Evolutionary conservation across 2,797 vertebrate genomes (phyloP).

Genomic region (Characodon lateralis): DNA sequence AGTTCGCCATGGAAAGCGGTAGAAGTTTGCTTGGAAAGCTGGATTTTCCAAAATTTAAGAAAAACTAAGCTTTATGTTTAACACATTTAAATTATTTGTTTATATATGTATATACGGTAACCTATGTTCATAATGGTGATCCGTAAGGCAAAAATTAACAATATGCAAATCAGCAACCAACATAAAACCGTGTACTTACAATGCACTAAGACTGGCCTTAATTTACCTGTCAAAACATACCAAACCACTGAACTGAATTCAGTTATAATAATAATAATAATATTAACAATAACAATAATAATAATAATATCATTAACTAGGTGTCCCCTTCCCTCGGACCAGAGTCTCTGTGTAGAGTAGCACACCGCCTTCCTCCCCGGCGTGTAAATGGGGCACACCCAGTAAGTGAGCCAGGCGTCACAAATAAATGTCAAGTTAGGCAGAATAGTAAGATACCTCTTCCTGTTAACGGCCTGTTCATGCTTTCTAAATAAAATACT

Average conservation of each 20-base stretch:
- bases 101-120: not conserved
- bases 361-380: not conserved
- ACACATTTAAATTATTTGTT: not conserved
- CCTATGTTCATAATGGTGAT: not conserved
- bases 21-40: not conserved
- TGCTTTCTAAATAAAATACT: constrained; percentile 38
- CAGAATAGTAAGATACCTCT: fast-evolving
- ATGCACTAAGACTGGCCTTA: not conserved
- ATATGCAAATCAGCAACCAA: not conserved
- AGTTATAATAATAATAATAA: not conserved
- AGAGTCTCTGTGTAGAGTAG: not conserved
- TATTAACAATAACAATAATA: not conserved
- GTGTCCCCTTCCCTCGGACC: not conserved
- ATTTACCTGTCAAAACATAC: not conserved
- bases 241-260: not conserved
- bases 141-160: not conserved
- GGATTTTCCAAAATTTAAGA: not conserved
- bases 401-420: constrained; percentile 55
- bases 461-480: constrained; percentile 40
- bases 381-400: not conserved
- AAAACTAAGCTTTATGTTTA: not conserved
- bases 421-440: constrained; percentile 13
- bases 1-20: not conserved
- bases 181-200: not conserved
- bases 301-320: too few relatives aligned